Evolutionary conservation across 2,888 invertebrate genomes (phyloP).

Genomic region (Ophioninae sp.): DNA sequence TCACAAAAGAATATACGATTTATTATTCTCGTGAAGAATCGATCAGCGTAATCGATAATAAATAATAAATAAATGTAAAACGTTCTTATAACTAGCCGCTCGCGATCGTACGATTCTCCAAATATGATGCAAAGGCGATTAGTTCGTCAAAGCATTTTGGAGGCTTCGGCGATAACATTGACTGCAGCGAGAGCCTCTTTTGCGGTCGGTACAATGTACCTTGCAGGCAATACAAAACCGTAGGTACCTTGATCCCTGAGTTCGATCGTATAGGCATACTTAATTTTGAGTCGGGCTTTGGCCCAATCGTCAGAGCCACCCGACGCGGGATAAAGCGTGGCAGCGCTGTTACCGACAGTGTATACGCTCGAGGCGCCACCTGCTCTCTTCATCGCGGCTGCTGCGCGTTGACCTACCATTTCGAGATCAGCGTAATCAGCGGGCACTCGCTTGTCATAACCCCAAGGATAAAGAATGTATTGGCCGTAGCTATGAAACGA

Average conservation of each 20-base stretch:
- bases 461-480: constrained; percentile 93
- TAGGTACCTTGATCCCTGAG: constrained; percentile 91
- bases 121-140: not conserved
- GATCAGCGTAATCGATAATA: not conserved
- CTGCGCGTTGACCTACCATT: constrained; percentile 86
- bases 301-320: constrained; percentile 97
- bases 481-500: constrained; percentile 94
- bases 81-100: too few relatives aligned
- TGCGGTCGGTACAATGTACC: constrained; percentile 88
- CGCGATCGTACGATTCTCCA: too few relatives aligned
- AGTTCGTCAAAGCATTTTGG: constrained; percentile 68
- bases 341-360: constrained; percentile 89
- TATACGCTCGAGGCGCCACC: constrained; percentile 84
- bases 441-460: constrained; percentile 88
- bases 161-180: constrained; percentile 84
- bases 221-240: constrained; percentile 93
- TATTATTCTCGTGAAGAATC: not conserved
- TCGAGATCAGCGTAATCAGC: constrained; percentile 88
- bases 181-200: constrained; percentile 89
- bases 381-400: constrained; percentile 84
- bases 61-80: not conserved
- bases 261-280: constrained; percentile 95
- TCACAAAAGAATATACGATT: too few relatives aligned
- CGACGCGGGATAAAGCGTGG: constrained; percentile 89
- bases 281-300: constrained; percentile 90